phyloP scores from a whole-genome alignment of 2,797 vertebrate species.

The Schizopygopsis malacanthus region DNA sequence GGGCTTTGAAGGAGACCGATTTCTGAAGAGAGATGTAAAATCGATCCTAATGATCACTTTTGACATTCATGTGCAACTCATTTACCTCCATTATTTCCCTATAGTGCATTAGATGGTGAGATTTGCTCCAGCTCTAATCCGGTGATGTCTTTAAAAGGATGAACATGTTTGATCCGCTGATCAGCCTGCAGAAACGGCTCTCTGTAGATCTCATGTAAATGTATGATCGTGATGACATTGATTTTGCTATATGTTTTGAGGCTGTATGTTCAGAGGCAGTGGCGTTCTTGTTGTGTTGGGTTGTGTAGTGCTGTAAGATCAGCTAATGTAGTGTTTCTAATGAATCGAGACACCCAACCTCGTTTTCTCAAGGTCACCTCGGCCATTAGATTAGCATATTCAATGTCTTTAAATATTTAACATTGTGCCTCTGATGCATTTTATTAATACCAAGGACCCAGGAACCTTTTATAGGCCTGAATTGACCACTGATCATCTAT shows the following conservation, averaged over 20 bases:
- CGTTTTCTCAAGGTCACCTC: conserved; percentile 76
- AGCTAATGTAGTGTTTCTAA: conserved; percentile 84
- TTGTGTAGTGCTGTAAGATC: conserved; percentile 77
- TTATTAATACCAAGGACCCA: neutral
- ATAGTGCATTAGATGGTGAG: conserved; percentile 49
- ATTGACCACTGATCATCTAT: neutral
- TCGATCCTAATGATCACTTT: conserved; percentile 56
- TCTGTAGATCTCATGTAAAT: conserved; percentile 42
- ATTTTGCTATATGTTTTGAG: conserved; percentile 31
- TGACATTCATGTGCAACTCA: conserved; percentile 56
- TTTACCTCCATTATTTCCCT: conserved; percentile 58
- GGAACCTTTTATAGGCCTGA: neutral
- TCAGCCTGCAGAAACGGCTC: conserved; percentile 21
- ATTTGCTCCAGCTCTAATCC: conserved; percentile 51
- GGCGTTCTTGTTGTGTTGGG: conserved; percentile 55
- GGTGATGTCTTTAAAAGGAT: conserved; percentile 46
- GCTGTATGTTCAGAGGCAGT: conserved; percentile 19
- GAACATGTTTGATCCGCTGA: conserved; percentile 47
- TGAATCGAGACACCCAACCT: conserved; percentile 79
- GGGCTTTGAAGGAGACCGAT: conserved; percentile 41
- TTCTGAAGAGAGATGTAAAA: conserved; percentile 58
- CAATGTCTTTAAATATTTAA: conserved; percentile 72
- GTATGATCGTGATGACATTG: conserved; percentile 4
- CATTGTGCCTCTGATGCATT: conserved; percentile 67
- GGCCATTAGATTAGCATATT: conserved; percentile 77